Percentiles rank a stretch among this genome's conserved stretches.
These are phyloP conservation scores for Mormyrops attenuatus DNA, from an alignment of 2,797 vertebrate genomes.

Conservation along the genomic window DNA sequence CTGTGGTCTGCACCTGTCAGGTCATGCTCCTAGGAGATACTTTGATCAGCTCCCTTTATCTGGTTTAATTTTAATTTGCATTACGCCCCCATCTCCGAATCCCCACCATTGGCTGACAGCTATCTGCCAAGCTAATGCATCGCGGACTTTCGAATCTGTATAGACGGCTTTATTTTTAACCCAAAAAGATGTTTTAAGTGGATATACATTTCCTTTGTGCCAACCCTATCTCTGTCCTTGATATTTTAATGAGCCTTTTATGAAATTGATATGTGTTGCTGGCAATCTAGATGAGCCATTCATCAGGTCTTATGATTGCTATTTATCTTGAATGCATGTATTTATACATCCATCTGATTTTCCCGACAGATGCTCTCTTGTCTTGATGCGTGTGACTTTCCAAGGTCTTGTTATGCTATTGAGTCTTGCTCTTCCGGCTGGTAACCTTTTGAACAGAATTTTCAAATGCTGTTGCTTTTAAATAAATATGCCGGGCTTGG, in stretches of 20 bases:
- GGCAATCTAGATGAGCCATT: background rate
- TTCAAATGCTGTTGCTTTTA: background rate
- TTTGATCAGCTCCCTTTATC: background rate
- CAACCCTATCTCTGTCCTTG: background rate
- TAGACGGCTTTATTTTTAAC: background rate
- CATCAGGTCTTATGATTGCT: background rate
- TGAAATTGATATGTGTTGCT: background rate
- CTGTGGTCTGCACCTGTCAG: background rate
- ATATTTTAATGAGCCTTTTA: conserved; percentile 7
- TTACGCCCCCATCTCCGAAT: background rate
- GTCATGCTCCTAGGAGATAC: background rate
- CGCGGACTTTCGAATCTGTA: background rate
- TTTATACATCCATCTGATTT: background rate
- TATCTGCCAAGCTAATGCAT: background rate
- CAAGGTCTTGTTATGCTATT: background rate
- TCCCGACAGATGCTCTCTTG: background rate
- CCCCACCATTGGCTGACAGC: background rate
- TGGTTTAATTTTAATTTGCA: background rate
- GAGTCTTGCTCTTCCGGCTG: background rate
- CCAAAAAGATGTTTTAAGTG: background rate
- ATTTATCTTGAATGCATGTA: background rate
- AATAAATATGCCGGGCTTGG: background rate
- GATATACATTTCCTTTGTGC: background rate
- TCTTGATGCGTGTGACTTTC: background rate
- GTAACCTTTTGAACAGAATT: background rate